phyloP scores from a whole-genome alignment of 37 sponge, comb jelly and placozoan genomes.

The Aphrocallistes beatrix region DNA sequence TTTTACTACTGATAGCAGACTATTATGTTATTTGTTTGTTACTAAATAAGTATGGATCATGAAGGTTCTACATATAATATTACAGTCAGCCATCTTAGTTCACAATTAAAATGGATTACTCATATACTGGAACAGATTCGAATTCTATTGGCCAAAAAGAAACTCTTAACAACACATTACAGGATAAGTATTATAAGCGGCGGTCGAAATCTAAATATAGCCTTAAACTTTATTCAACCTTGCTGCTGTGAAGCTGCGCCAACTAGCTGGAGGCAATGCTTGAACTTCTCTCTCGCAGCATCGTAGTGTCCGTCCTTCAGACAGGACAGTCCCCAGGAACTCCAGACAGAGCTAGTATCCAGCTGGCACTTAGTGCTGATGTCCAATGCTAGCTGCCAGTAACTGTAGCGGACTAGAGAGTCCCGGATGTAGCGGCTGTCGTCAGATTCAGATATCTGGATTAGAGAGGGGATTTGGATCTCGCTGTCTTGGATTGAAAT shows the following conservation, averaged over 20 bases:
- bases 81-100: too few relatives aligned
- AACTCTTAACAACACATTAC: too few relatives aligned
- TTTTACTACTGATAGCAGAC: too few relatives aligned
- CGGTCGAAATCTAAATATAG: too few relatives aligned
- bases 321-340: slow-evolving; percentile 81
- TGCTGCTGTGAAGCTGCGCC: not conserved
- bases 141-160: too few relatives aligned
- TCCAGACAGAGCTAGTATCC: slow-evolving; percentile 67
- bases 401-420: slow-evolving; percentile 58
- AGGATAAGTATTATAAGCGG: too few relatives aligned
- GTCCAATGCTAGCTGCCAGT: slow-evolving; percentile 73
- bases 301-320: slow-evolving; percentile 69
- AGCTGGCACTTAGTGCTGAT: slow-evolving; percentile 79
- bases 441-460: not conserved
- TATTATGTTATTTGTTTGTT: too few relatives aligned
- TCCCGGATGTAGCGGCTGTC: slow-evolving; percentile 36
- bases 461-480: not conserved
- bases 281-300: slow-evolving; percentile 70
- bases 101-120: too few relatives aligned
- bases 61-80: too few relatives aligned
- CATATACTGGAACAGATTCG: too few relatives aligned
- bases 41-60: too few relatives aligned
- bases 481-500: slow-evolving; percentile 1
- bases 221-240: not conserved
- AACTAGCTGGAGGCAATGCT: slow-evolving; percentile 63